A percentile compares a stretch with the other conserved stretches of the same genome.
Conservation (phyloP, 2,888 invertebrate species). For the Lamproptera curius region DNA sequence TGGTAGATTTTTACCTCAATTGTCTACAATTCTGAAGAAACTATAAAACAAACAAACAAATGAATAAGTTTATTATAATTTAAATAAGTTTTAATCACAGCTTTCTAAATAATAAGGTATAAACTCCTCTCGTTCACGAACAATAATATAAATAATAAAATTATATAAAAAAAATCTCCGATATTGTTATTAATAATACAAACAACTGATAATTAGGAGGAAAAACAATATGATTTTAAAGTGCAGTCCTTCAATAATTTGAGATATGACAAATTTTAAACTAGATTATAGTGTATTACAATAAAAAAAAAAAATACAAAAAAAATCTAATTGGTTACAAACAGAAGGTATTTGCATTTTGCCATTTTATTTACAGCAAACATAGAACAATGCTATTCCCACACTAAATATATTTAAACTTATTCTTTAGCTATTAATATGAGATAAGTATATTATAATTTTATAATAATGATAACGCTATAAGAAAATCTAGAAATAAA, state of each 20-base stretch:
- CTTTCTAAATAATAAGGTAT: slow-evolving; percentile 12
- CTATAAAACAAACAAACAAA: background rate
- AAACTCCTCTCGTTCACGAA: background rate
- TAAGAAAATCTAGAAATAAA: slow-evolving; percentile 59
- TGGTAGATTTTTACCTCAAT: background rate
- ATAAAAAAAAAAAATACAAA: background rate
- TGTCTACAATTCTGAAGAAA: background rate
- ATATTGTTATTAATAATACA: background rate
- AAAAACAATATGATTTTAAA: slow-evolving; percentile 8
- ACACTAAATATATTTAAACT: slow-evolving; percentile 47
- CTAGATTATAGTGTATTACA: slow-evolving; percentile 2
- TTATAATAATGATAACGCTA: slow-evolving; percentile 61
- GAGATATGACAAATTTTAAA: slow-evolving; percentile 1
- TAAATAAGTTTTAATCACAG: slow-evolving; percentile 15
- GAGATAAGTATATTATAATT: slow-evolving; percentile 57
- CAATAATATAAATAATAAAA: background rate
- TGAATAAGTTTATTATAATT: background rate
- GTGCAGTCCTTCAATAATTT: slow-evolving; percentile 6
- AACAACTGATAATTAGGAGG: background rate
- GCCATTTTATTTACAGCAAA: slow-evolving; percentile 23
- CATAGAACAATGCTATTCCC: slow-evolving; percentile 49
- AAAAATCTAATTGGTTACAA: background rate
- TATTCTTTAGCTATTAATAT: slow-evolving; percentile 65
- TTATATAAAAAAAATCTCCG: background rate
- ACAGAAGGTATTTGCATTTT: slow-evolving; percentile 9